Percentiles rank a stretch among this genome's conserved stretches.
Evolutionary conservation across 2,888 invertebrate species (phyloP).

Genomic region (Smittia aterrima): DNA sequence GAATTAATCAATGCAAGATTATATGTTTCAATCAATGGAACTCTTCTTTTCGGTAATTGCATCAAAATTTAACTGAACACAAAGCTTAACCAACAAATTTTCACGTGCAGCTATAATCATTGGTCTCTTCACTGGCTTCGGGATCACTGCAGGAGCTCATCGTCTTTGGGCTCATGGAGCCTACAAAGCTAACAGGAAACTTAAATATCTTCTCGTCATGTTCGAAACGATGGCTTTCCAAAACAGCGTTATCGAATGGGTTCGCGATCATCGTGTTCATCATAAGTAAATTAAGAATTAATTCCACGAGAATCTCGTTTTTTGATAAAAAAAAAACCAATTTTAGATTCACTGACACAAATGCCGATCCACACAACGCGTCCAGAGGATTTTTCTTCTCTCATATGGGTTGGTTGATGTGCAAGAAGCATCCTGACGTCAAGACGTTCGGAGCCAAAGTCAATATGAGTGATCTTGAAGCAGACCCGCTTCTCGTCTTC

Average conservation of each 20-base stretch:
- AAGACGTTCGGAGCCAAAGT: conserved; percentile 75
- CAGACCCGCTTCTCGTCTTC: conserved; percentile 80
- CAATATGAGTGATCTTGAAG: conserved; percentile 82
- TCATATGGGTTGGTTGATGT: conserved; percentile 91
- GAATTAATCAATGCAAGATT: background rate
- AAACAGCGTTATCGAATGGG: conserved; percentile 87
- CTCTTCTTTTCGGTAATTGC: background rate
- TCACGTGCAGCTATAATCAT: conserved; percentile 47
- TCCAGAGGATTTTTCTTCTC: conserved; percentile 91
- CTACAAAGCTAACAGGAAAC: conserved; percentile 86
- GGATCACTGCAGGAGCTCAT: conserved; percentile 93
- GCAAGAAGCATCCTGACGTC: conserved; percentile 87
- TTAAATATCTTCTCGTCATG: conserved; percentile 74
- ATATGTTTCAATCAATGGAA: background rate
- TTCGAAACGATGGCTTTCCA: conserved; percentile 86
- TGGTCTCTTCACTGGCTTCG: conserved; percentile 67
- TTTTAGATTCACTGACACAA: conserved; percentile 81
- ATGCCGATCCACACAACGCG: conserved; percentile 89
- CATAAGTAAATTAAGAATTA: conserved; percentile 62
- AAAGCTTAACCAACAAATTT: no score
- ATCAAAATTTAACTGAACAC: background rate
- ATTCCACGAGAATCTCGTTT: no score
- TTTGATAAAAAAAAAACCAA: no score
- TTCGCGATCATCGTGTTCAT: conserved; percentile 77
- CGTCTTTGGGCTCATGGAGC: conserved; percentile 90